These are phyloP conservation scores for Parasteatoda tepidariorum DNA, from an alignment of 1,140 invertebrate genomes.

Conservation along the genomic window DNA sequence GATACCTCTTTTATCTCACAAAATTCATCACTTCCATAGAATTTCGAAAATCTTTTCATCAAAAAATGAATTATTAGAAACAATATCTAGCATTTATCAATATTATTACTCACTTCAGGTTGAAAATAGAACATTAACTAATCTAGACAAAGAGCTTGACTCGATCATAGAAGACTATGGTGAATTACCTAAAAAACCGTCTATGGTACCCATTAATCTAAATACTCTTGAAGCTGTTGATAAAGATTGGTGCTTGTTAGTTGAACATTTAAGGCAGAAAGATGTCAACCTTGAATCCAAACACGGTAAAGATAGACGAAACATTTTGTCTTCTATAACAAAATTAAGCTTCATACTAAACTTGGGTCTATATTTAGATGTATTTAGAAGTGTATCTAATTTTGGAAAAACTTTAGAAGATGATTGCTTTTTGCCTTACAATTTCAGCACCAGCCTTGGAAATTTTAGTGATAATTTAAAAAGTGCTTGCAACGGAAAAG, in stretches of 20 bases:
- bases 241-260: background rate
- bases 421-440: background rate
- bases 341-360: background rate
- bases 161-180: conserved; percentile 7
- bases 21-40: background rate
- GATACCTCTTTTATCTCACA: background rate
- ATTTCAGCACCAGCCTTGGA: background rate
- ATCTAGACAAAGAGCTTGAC: background rate
- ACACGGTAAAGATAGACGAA: background rate
- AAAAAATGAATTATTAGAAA: background rate
- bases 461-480: background rate
- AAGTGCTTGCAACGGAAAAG: background rate
- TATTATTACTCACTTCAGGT: background rate
- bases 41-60: background rate
- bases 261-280: background rate
- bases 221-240: background rate
- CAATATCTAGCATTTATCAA: background rate
- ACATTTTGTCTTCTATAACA: background rate
- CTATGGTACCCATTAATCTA: background rate
- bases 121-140: background rate
- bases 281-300: background rate
- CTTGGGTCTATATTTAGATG: conserved; percentile 1
- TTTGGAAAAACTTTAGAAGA: too few relatives aligned
- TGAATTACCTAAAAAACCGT: background rate
- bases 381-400: too few relatives aligned